Percentiles rank a stretch among this genome's conserved stretches.
Conservation (phyloP, 2,113 vertebrate genomes). For the Struthidea cinerea region DNA sequence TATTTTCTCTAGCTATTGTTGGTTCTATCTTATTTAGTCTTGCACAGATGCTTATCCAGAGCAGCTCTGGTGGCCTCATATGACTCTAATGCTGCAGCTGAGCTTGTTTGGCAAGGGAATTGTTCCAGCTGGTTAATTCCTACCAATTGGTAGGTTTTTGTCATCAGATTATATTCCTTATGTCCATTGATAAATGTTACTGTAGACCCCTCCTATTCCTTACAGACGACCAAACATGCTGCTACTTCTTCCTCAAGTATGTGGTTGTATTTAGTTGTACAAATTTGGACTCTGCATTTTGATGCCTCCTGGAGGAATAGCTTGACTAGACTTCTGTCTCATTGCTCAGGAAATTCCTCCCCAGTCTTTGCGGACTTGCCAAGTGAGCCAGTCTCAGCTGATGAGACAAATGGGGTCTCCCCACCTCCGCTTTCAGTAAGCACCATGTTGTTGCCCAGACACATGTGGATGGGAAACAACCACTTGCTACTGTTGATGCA, state of each 20-base stretch:
- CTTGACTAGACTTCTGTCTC: background rate
- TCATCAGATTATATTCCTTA: background rate
- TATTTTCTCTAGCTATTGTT: background rate
- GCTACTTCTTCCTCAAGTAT: background rate
- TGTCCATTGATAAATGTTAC: background rate
- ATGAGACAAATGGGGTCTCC: background rate
- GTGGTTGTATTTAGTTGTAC: background rate
- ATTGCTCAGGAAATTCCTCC: background rate
- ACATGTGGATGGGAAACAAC: background rate
- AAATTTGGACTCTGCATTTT: background rate
- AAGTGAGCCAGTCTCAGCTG: background rate
- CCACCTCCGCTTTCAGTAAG: background rate
- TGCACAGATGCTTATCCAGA: background rate
- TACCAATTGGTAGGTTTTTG: background rate
- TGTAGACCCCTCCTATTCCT: background rate
- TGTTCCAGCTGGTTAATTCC: background rate
- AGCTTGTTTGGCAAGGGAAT: background rate
- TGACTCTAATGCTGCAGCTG: background rate
- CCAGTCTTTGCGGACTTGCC: background rate
- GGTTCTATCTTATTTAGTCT: background rate
- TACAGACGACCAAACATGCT: background rate
- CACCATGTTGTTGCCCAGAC: fast-evolving
- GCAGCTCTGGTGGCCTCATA: background rate
- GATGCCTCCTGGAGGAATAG: background rate
- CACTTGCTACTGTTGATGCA: background rate